Evolutionary conservation across 2,797 vertebrate genomes (phyloP), one percentile per base, ranked within the genome.

Genomic region (Hemibagrus guttatus): DNA sequence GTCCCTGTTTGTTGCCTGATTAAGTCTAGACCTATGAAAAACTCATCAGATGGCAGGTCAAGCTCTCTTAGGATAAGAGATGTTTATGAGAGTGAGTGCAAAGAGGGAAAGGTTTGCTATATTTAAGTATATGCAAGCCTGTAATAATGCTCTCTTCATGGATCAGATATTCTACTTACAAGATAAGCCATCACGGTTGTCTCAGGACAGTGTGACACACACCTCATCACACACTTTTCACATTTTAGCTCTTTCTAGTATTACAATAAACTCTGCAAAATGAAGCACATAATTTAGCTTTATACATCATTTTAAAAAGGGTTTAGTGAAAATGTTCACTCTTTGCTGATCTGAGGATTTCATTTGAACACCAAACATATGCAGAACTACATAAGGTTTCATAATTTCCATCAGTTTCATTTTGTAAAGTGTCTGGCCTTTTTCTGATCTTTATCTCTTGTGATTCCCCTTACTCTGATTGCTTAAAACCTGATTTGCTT

Each of bases 31-130:
- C 94, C 91, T 94, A 93, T 96, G 91, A 95, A 94, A 94, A 95
- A 94, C 94, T 95, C 94, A 95, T 94, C 93, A 94, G 93, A 94
- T 95, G 92, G 95, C 94, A 94, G 92, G 93, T 92, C 91, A 91
- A 93, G 94, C 93, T 90, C 95, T 90, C 89, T 78, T 61, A 90
- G 93, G 93, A 94, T 93, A 87, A 93, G 92, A 92, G 92, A 92
- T 92, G 90, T 93, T 94, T 93, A 93, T 95, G 93, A 92, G 93
- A 94, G 91, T 90, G 91, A 90, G 92, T 92, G 93, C 92, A 91
- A 93, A 95, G 93, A 91, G 93, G 92, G 81, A 76, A 88, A 91
- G 91, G 90, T 90, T 92, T 91, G 59, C 0, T 3, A 28, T 85
- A 88, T 92, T 91, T 89, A 92, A 88, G 81, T 90, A 81, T 90